Evolutionary conservation across 1,140 invertebrate genomes (phyloP).

Genomic region (Drosophila pseudoobscura): DNA sequence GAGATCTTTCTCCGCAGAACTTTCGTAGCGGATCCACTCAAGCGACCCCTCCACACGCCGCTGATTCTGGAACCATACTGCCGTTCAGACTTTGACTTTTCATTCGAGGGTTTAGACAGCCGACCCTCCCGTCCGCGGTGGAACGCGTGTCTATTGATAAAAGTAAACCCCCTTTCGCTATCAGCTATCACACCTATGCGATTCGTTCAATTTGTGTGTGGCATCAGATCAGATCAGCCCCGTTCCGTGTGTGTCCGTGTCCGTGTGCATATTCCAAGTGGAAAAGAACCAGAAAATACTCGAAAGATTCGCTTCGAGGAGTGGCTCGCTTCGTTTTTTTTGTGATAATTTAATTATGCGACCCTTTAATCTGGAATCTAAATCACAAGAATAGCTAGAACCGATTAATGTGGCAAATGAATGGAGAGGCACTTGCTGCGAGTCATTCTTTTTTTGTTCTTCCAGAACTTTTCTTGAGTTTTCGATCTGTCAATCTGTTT

Average conservation of each 20-base stretch:
- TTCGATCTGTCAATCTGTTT: no score
- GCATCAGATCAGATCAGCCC: conserved; percentile 10
- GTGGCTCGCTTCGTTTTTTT: neutral
- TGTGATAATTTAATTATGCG: conserved; percentile 45
- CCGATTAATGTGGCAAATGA: neutral
- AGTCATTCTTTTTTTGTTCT: no score
- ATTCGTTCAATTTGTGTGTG: conserved; percentile 12
- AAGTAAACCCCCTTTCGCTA: conserved; percentile 46
- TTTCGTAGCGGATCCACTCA: conserved; percentile 15
- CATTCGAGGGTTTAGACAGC: conserved; percentile 1
- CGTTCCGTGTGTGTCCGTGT: neutral
- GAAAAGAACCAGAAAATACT: conserved; percentile 26
- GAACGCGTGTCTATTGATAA: conserved; percentile 39
- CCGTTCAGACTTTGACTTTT: conserved; percentile 27
- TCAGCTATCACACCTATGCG: conserved; percentile 3
- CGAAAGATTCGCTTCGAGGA: neutral
- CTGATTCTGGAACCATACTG: conserved; percentile 35
- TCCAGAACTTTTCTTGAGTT: no score
- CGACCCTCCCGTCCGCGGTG: neutral
- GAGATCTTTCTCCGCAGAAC: conserved; percentile 15
- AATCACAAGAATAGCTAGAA: conserved; percentile 17
- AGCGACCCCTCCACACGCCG: conserved; percentile 15
- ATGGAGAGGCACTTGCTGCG: neutral
- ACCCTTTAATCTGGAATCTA: neutral
- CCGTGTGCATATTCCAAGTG: conserved; percentile 22